These are phyloP conservation scores for Pogoniulus pusillus DNA, from an alignment of 2,797 vertebrate genomes.

Conservation along the genomic window DNA sequence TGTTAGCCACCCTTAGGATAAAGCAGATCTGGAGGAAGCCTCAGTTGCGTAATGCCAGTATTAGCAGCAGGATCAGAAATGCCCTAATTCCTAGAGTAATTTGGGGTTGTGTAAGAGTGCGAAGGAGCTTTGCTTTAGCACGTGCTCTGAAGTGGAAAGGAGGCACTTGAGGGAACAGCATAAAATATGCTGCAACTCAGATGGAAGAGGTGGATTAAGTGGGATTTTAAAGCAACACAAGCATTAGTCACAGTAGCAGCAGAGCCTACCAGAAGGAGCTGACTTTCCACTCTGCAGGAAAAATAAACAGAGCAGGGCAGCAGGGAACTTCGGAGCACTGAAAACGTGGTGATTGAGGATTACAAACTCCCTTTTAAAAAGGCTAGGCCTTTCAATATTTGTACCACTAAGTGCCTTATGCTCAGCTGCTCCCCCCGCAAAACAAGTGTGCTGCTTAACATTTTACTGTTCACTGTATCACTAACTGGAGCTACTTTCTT, in stretches of 20 bases:
- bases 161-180: background rate
- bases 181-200: background rate
- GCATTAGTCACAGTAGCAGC: background rate
- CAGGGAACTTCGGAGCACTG: background rate
- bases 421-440: background rate
- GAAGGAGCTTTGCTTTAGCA: constrained; percentile 39
- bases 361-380: constrained; percentile 45
- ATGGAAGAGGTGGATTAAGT: constrained; percentile 40
- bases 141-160: background rate
- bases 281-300: background rate
- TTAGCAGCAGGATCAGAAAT: constrained; percentile 52
- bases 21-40: background rate
- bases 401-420: constrained; percentile 14
- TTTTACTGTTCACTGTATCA: constrained; percentile 56
- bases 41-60: background rate
- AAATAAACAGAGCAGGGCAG: constrained; percentile 16
- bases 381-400: background rate
- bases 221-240: constrained; percentile 43
- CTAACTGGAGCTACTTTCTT: constrained; percentile 43
- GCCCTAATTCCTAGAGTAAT: constrained; percentile 55
- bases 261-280: constrained; percentile 4
- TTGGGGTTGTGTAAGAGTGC: background rate
- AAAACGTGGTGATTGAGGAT: background rate
- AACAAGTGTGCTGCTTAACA: constrained; percentile 45
- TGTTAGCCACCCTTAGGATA: background rate